phyloP scores from a whole-genome alignment of 2,797 vertebrate species.

The Neostethus bicornis region DNA sequence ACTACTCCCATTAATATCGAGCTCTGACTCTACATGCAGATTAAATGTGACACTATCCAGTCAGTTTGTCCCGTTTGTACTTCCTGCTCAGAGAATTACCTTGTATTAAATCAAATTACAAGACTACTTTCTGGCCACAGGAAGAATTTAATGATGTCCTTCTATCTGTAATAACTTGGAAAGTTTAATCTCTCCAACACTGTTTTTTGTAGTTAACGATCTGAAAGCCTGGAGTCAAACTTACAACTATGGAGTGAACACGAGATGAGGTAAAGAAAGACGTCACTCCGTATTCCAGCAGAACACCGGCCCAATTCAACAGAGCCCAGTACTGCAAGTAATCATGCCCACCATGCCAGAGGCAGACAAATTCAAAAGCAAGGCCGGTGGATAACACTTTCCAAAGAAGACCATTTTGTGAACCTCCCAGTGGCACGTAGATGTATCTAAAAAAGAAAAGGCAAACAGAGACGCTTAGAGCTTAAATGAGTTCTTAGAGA shows the following conservation, averaged over 20 bases:
- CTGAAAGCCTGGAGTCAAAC: slow-evolving; percentile 54
- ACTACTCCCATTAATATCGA: slow-evolving; percentile 22
- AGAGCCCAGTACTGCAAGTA: slow-evolving; percentile 92
- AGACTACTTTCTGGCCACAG: slow-evolving; percentile 23
- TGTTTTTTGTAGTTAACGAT: slow-evolving; percentile 6
- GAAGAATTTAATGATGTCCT: slow-evolving; percentile 24
- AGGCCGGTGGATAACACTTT: slow-evolving; percentile 86
- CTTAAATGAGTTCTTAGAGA: too few species aligned
- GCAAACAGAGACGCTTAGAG: too few species aligned
- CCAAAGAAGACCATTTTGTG: slow-evolving; percentile 78
- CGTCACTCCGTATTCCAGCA: slow-evolving; percentile 82
- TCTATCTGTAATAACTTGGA: slow-evolving; percentile 13
- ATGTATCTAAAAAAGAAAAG: slow-evolving; percentile 86
- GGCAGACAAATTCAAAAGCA: slow-evolving; percentile 91
- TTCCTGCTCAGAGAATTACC: slow-evolving; percentile 21
- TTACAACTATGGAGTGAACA: slow-evolving; percentile 83
- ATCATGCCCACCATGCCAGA: slow-evolving; percentile 93
- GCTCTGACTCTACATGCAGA: slow-evolving; percentile 26
- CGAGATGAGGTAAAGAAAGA: slow-evolving; percentile 75
- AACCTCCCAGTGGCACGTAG: slow-evolving; percentile 93
- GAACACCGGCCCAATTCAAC: slow-evolving; percentile 92
- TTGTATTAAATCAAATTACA: slow-evolving; percentile 35
- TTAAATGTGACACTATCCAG: slow-evolving; percentile 33
- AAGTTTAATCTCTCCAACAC: slow-evolving; percentile 8
- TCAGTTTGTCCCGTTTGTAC: slow-evolving; percentile 28